Base-by-base conservation (phyloP, 2,113 vertebrate species). In the Campylorhamphus procurvoides region DNA sequence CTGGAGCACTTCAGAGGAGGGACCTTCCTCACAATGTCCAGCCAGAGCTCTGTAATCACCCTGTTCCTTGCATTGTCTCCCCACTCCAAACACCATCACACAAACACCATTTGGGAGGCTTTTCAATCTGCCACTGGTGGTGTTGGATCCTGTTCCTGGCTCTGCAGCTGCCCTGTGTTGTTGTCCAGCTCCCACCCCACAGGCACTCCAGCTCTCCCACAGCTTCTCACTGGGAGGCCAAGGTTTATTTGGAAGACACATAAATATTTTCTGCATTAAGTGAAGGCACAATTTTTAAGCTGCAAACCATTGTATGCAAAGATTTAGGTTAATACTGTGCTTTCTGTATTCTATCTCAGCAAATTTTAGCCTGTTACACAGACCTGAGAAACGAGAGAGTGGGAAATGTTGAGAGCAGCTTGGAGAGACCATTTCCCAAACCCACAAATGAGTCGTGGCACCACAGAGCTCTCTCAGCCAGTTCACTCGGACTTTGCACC, bases 11-110 rank as follows among this genome's bases (percentile, higher is more conserved):
- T 8, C 1, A 56, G 76, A 69, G 84, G 73, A 87, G 84, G 62
- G 77, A 27, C 13, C 84, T 44, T 73, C 6, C 62, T 31, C 35
- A 84, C 86, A 55, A 80, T 44, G 87, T 15, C 20, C 25, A n/a
- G 76, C n/a, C 89, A 46, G 81, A 27, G 29, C 93, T 95, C 83
- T 89, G 90, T 71, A 86, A 84, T 90, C 94, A 92, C 85, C 13
- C 29, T 88, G 94, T 90, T 97, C 94, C 94, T 96, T 71, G 68
- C 90, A 95, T 88, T 96, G 94, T 95, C 67, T 92, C 42, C 5
- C 29, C 52, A 58, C 82, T 88, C 85, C 92, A 97, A 93, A 86
- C 90, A 94, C 28, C 16, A 1, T 8, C 42, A 69, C 0, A 46
- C 91, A 91, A 87, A 91, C 90, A 84, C 19, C 31, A 1, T 74